These are phyloP conservation scores for Luscinia luscinia DNA, from an alignment of 2,797 vertebrate genomes.

Conservation along the genomic window DNA sequence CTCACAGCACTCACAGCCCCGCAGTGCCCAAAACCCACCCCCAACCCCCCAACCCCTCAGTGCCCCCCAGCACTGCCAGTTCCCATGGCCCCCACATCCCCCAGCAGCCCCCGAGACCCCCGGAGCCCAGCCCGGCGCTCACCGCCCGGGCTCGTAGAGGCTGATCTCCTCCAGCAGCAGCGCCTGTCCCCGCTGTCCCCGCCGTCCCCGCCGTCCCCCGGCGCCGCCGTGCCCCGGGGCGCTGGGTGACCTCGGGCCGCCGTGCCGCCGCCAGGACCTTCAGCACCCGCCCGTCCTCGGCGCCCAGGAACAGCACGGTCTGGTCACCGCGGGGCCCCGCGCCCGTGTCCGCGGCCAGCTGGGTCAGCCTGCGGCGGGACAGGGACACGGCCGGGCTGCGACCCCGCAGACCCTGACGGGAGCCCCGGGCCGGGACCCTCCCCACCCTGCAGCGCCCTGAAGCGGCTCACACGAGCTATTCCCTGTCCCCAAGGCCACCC, in stretches of 20 bases:
- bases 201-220: slow-evolving; percentile 71
- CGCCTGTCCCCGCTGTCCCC: slow-evolving; percentile 75
- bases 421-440: rapidly evolving
- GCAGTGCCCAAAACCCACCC: no score
- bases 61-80: not conserved
- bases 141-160: slow-evolving; percentile 1
- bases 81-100: not conserved
- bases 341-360: slow-evolving; percentile 87
- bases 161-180: slow-evolving; percentile 51
- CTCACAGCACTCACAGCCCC: no score
- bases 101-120: no score
- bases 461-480: rapidly evolving
- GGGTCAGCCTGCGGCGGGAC: slow-evolving; percentile 84
- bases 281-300: slow-evolving; percentile 82
- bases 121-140: not conserved
- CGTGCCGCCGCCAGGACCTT: not conserved
- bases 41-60: no score
- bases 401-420: rapidly evolving
- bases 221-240: not conserved
- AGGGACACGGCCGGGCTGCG: no score
- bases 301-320: slow-evolving; percentile 90
- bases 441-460: not conserved
- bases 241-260: not conserved
- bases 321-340: slow-evolving; percentile 85
- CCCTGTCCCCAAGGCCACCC: not conserved